Base-by-base conservation (phyloP, 2,797 vertebrate genomes). In the Schizothorax lantsangensis region DNA sequence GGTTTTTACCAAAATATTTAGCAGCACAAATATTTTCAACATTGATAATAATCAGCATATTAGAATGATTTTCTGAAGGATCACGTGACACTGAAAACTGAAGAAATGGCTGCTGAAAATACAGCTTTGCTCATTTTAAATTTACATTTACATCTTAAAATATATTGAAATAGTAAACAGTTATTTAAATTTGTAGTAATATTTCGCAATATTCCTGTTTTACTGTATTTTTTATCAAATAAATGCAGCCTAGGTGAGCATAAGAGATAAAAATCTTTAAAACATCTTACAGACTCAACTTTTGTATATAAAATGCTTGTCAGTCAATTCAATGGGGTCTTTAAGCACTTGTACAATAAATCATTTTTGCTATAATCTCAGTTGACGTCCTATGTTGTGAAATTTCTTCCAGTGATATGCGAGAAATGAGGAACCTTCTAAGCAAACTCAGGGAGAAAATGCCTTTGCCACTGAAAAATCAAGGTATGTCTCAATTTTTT, bases 401-500 rank as follows among this genome's bases (percentile, higher is more conserved):
- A 26, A 38, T 92, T 26, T 92, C 88, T 95, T 91, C 86, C 92
- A 99, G 98, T 94, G 97, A 99, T 87, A 97, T 99, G 96, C 94
- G 96, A 93, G 98, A 99, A 95, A 99, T 99, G 98, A 95, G 98
- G 94, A 99, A 99, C 92, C 95, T 99, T 91, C 96, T 99, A 95
- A 99, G 97, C 94, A 99, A 99, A 99, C 98, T 99, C 97, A 99
- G 98, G 97, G 98, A 99, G 93, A 97, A 97, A 88, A 98, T 99
- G 98, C 98, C 98, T 94, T 95, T 99, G 93, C 98, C 98, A 89
- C 90, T 99, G 96, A 99, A 99, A 96, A 99, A 98, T 94, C 98
- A 99, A 98, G 98, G 98, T 98, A 75, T 15, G 87, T 69, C n/a
- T 66, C 30, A 49, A 7, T n/a, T 43, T 69, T 14, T 78, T 57